A percentile compares a stretch with the other conserved stretches of the same genome.
Conservation (phyloP, 2,113 vertebrate genomes). For the Calcarius ornatus region DNA sequence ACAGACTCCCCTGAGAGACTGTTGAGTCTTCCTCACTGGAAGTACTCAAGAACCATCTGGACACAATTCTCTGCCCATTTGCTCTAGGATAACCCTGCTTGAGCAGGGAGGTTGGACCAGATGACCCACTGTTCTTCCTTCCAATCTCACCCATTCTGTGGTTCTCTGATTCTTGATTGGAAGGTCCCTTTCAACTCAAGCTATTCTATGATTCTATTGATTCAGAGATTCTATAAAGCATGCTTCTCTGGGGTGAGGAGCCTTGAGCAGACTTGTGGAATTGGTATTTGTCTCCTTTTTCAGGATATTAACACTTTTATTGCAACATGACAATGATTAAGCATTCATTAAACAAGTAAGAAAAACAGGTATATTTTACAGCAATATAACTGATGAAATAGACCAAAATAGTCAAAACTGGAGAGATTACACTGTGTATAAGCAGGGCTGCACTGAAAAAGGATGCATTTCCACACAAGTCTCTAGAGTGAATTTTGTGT, state of each 20-base stretch:
- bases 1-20: background rate
- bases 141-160: background rate
- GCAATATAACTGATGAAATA: background rate
- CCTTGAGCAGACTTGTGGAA: background rate
- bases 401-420: background rate
- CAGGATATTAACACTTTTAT: background rate
- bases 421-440: background rate
- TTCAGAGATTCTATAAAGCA: background rate
- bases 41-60: background rate
- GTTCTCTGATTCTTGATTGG: background rate
- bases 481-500: background rate
- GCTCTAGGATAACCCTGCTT: background rate
- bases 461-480: background rate
- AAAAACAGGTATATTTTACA: background rate
- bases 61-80: background rate
- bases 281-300: background rate
- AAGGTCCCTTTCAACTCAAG: background rate
- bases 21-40: background rate
- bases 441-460: background rate
- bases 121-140: background rate
- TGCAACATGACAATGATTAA: background rate
- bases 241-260: background rate
- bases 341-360: background rate
- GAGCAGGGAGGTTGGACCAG: background rate
- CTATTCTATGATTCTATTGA: background rate